Evolutionary conservation across 1,140 invertebrate genomes (phyloP).

Genomic region (Lycorma delicatula): DNA sequence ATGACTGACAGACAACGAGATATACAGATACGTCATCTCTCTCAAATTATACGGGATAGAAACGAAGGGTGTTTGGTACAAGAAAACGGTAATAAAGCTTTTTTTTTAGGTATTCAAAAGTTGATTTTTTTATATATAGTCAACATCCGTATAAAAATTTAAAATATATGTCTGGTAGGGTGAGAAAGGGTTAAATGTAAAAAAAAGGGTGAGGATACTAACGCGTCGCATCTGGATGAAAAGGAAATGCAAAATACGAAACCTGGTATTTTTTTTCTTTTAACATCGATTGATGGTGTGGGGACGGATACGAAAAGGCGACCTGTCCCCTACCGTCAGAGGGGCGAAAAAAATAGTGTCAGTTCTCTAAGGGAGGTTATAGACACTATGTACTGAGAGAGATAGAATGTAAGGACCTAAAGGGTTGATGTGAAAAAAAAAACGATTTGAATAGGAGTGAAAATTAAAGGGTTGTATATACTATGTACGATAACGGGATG

Average conservation of each 20-base stretch:
- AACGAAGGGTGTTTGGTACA: no score
- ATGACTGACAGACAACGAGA: no score
- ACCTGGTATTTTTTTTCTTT: slow-evolving; percentile 26
- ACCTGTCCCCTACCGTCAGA: neutral
- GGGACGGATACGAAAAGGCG: no score
- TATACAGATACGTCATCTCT: no score
- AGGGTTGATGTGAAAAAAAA: slow-evolving; percentile 20
- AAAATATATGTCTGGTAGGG: slow-evolving; percentile 24
- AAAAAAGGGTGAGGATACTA: no score
- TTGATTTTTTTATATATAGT: slow-evolving; percentile 15
- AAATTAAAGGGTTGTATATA: slow-evolving; percentile 27
- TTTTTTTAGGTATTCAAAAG: slow-evolving; percentile 17
- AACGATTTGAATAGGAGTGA: slow-evolving; percentile 25
- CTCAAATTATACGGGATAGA: no score
- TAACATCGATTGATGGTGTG: slow-evolving; percentile 1
- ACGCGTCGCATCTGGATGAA: slow-evolving; percentile 5
- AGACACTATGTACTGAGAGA: no score
- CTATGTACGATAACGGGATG: slow-evolving; percentile 21
- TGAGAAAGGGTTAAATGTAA: slow-evolving; percentile 19
- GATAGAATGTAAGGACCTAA: no score
- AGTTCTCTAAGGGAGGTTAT: slow-evolving; percentile 14
- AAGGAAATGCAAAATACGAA: slow-evolving; percentile 27
- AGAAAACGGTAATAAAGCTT: no score
- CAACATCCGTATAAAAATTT: slow-evolving; percentile 26
- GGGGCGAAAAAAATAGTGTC: slow-evolving; percentile 19